Evolutionary conservation across 1,140 invertebrate genomes (phyloP), one percentile per base, ranked within the genome.

Genomic region (Drosophila subobscura): DNA sequence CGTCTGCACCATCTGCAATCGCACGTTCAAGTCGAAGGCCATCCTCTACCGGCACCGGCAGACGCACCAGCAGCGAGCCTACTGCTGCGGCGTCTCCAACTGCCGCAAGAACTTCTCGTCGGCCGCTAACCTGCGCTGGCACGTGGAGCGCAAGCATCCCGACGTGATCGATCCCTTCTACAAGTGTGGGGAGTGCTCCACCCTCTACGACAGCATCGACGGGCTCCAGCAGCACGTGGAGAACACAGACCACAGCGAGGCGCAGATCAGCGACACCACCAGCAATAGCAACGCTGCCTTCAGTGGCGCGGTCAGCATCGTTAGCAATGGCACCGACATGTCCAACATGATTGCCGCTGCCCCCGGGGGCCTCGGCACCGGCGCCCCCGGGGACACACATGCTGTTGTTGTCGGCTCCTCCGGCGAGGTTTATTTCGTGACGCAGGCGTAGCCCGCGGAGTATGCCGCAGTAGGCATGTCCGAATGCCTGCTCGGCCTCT

Each of bases 1-100:
- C 2, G 92, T 93, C 3, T 94, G 93, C 70, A 93, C 93, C 10
- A 93, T 94, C 10, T 94, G 93, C 75, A 92, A 93, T 46, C 92
- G 93, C 10, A 92, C 92, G 1, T 94, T 94, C 81, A 91, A 93
- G 45, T 93, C 92, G 23, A 94, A 93, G 65, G 93, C 93, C 1
- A 90, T 94, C 14, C 86, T 94, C 3, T 93, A 94, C 71, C 89
- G 93, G 0, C 93, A 94, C 75, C 59, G 93, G 20, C 93, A 94
- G 61, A 94, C 93, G 5, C 93, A 94, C 78, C 93, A 94, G 49
- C 77, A 88, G 45, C 68, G 85, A 3, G 91, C 90, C 14, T 91
- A 88, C 57, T 83, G 76, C 51, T 91, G 90, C 56, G 90, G 89
- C 6, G 79, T 91, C 5, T 49, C 75, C n/a, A 90, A 88, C 67